phyloP scores from a whole-genome alignment of 2,113 vertebrate genomes.

The Mormoops blainvillei region DNA sequence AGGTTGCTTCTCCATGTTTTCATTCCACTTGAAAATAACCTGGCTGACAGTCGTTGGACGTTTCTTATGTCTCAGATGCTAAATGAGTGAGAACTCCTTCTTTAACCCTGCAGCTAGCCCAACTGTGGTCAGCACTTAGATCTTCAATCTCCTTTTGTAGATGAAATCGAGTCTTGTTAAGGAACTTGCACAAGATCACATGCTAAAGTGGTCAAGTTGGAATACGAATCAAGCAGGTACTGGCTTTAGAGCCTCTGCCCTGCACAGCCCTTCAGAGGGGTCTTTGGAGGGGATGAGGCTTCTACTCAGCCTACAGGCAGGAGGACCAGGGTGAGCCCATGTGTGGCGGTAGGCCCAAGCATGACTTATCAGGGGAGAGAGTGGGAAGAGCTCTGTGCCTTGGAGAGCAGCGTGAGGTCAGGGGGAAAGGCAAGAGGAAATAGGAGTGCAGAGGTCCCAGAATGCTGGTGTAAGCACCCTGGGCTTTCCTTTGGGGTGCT shows the following conservation, averaged over 20 bases:
- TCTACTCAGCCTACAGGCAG: not conserved
- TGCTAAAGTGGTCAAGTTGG: not conserved
- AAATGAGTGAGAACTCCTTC: not conserved
- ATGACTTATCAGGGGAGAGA: rapidly evolving
- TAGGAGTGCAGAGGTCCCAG: not conserved
- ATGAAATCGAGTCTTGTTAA: not conserved
- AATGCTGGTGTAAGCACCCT: too few species aligned
- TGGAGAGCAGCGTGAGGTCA: not conserved
- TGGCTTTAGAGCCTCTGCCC: not conserved
- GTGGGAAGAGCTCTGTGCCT: not conserved
- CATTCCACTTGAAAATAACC: not conserved
- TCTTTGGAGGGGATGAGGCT: not conserved
- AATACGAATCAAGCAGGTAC: not conserved
- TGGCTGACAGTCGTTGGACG: not conserved
- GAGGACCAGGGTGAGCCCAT: not conserved
- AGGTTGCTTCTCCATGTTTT: rapidly evolving
- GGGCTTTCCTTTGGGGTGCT: not conserved
- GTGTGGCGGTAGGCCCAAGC: not conserved
- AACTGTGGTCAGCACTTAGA: rapidly evolving
- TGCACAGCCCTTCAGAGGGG: not conserved
- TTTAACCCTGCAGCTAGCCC: not conserved
- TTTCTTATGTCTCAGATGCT: not conserved
- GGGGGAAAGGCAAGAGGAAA: not conserved
- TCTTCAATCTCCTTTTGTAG: not conserved
- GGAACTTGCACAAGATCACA: rapidly evolving